Conservation (phyloP, 2,113 vertebrate genomes). For the Oplegnathus fasciatus region DNA sequence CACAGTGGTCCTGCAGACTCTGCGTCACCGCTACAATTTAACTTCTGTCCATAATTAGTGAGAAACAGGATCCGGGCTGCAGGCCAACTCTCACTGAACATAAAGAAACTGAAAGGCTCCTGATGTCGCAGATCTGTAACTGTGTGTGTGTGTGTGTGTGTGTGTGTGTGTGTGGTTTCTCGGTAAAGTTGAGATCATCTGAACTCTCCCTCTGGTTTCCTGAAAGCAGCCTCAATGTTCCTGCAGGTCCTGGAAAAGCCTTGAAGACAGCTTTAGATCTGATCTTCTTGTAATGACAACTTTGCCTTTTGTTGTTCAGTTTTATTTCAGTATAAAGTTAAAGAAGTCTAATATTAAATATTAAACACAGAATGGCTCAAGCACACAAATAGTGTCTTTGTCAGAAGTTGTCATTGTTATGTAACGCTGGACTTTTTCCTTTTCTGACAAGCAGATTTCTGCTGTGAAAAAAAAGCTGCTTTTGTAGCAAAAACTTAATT, state of each 20-base stretch:
- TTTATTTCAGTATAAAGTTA: slow-evolving; percentile 4
- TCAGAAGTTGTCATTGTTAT: background rate
- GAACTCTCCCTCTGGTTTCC: slow-evolving; percentile 41
- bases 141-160: slow-evolving; percentile 24
- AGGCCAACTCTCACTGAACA: slow-evolving; percentile 46
- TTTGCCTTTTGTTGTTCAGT: background rate
- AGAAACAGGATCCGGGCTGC: slow-evolving; percentile 57
- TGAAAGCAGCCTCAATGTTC: slow-evolving; percentile 50
- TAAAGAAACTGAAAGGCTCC: slow-evolving; percentile 38
- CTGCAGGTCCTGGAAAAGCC: slow-evolving; percentile 44
- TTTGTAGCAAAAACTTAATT: background rate
- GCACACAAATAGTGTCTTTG: background rate
- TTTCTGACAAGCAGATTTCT: background rate
- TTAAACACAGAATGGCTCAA: background rate
- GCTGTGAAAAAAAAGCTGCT: too few species aligned
- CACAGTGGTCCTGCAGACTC: slow-evolving; percentile 32
- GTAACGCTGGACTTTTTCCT: background rate
- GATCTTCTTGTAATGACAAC: background rate
- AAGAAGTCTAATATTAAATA: too few species aligned
- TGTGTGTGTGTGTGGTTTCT: slow-evolving; percentile 27
- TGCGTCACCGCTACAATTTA: slow-evolving; percentile 57
- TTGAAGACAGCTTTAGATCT: slow-evolving; percentile 24
- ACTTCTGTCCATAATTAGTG: slow-evolving; percentile 72
- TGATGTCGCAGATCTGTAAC: slow-evolving; percentile 18
- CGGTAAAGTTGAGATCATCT: slow-evolving; percentile 57